These are phyloP conservation scores for Taxidea taxus DNA, from an alignment of 2,113 vertebrate genomes.

Conservation along the genomic window DNA sequence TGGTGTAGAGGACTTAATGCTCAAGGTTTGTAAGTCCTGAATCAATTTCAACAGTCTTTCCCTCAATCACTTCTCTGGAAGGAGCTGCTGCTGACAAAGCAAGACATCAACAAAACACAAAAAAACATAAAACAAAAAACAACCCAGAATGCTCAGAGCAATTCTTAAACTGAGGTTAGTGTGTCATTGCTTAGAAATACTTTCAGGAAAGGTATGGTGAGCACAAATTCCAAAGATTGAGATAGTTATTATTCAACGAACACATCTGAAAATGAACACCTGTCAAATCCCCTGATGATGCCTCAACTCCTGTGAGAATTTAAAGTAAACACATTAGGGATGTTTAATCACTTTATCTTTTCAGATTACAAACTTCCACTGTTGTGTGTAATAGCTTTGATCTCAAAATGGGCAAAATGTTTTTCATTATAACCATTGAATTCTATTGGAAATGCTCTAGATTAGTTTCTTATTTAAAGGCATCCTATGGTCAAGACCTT, in stretches of 20 bases:
- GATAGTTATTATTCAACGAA: not conserved
- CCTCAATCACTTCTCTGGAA: constrained; percentile 44
- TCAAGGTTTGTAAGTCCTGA: not conserved
- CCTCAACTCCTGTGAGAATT: not conserved
- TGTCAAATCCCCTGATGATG: not conserved
- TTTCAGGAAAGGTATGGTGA: not conserved
- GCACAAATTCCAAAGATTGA: not conserved
- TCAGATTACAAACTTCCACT: not conserved
- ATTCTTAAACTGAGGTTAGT: not conserved
- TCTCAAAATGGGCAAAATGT: not conserved
- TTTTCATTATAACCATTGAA: not conserved
- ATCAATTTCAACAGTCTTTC: not conserved
- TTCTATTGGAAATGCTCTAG: not conserved
- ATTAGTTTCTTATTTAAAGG: not conserved
- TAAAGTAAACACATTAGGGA: not conserved
- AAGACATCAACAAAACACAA: not conserved
- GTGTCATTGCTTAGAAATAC: not conserved
- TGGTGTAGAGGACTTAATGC: not conserved
- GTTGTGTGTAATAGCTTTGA: not conserved
- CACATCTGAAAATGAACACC: not conserved
- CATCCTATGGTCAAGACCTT: not conserved
- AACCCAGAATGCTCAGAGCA: not conserved
- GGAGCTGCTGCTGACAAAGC: constrained; percentile 40
- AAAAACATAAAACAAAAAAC: too few relatives aligned
- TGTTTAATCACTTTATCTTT: not conserved